phyloP scores from a whole-genome alignment of 2,113 vertebrate species.

The Progne subis region DNA sequence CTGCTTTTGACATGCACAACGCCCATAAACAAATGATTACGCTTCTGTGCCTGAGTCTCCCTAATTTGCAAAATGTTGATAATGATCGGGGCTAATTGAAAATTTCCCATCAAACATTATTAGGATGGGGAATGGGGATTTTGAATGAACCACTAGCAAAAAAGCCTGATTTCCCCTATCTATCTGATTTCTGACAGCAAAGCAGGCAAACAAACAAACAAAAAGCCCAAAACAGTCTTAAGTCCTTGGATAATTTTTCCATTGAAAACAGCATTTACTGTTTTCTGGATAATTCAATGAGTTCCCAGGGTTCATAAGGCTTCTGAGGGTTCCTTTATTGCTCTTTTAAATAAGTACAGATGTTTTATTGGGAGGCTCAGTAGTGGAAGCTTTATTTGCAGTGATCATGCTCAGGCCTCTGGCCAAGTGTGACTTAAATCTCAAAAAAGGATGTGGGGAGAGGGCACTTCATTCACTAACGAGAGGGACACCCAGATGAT shows the following conservation, averaged over 20 bases:
- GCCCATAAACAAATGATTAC: slow-evolving; percentile 53
- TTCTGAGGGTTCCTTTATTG: not conserved
- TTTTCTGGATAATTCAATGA: not conserved
- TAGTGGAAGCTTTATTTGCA: not conserved
- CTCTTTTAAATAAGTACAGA: not conserved
- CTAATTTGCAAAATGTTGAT: slow-evolving; percentile 48
- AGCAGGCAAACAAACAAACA: not conserved
- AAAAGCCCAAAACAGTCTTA: not conserved
- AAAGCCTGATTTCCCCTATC: not conserved
- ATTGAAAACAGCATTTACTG: not conserved
- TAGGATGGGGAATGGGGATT: slow-evolving; percentile 41
- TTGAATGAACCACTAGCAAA: not conserved
- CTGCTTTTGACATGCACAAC: slow-evolving; percentile 37
- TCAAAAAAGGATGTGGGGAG: not conserved
- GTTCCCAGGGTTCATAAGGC: not conserved
- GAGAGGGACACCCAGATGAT: not conserved
- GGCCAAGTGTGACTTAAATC: not conserved
- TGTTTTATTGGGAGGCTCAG: not conserved
- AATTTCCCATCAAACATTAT: slow-evolving; percentile 60
- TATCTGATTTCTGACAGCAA: not conserved
- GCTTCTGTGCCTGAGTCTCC: not conserved
- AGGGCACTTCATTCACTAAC: not conserved
- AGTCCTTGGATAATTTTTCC: not conserved
- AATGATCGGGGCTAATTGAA: slow-evolving; percentile 47
- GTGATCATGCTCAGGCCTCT: not conserved